Base-by-base conservation (phyloP, 2,113 vertebrate species). In the Sander vitreus region DNA sequence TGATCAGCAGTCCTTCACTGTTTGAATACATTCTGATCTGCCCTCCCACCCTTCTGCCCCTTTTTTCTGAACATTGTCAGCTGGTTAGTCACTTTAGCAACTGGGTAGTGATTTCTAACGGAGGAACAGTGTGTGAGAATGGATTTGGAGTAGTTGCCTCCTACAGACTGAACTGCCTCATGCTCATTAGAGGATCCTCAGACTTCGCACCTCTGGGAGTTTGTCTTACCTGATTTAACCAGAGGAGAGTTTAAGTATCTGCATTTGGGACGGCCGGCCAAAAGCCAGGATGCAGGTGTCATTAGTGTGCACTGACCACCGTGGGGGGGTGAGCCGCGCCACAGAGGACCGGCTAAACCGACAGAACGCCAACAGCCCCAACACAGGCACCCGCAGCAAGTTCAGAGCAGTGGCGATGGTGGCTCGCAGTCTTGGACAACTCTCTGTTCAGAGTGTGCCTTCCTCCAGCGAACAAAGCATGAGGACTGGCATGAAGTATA, bases 341-440 rank as follows among this genome's bases (percentile, higher is more conserved):
- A 94, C 97, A 0, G 98, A 99, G 21, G 98, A 99, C 51, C 93
- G 97, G 15, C 95, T 97, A 55, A 97, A 96, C 86, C 92, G 98
- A 8, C 97, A 97, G 45, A 96, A 96, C 2, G 94, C 96, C 90
- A 96, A 96, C 94, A 99, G 98, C 92, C 97, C 98, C 71, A 96
- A 92, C 94, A 96, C 96, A 3, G 96, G 96, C 76, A 95, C 96
- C 12, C 96, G 96, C 4, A 94, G 97, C 93, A 97, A 96, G 92
- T 99, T 99, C 95, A 95, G 97, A 0, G 93, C 98, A 0, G 97
- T 99, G 94, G 98, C 98, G 59, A 97, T 98, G 96, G 97, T 98
- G 81, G 98, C 98, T 63, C 96, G 97, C 59, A 99, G 97, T 91
- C 95, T 98, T 36, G 98, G 98, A 9, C 98, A 99, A 63, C 96